phyloP scores from a whole-genome alignment of 2,113 vertebrate species.

The Melanerpes aurifrons region DNA sequence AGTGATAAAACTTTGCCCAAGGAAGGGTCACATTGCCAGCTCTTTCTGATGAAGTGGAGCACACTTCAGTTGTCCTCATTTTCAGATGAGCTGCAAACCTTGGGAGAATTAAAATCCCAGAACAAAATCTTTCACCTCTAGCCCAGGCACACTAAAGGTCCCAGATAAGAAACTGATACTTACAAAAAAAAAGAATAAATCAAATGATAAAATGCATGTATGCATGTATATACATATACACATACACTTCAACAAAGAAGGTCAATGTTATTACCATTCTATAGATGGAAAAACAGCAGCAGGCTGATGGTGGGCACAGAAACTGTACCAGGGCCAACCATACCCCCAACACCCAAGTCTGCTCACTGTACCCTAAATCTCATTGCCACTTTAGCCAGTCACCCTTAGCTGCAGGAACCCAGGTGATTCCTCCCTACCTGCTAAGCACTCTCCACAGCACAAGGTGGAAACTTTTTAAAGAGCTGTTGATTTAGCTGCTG shows the following conservation, averaged over 20 bases:
- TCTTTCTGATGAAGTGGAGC: conserved; percentile 21
- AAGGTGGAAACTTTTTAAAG: background rate
- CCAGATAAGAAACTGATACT: background rate
- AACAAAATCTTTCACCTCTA: conserved; percentile 7
- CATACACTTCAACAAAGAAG: background rate
- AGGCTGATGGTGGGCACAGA: background rate
- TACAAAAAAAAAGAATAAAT: background rate
- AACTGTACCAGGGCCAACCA: background rate
- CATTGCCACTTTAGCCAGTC: background rate
- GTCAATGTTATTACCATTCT: background rate
- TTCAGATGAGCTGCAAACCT: conserved; percentile 5
- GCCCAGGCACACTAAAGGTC: background rate
- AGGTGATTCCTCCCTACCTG: background rate
- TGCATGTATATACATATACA: background rate
- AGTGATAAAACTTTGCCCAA: conserved; percentile 14
- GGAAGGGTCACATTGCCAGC: conserved; percentile 33
- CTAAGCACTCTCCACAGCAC: background rate
- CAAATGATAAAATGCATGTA: background rate
- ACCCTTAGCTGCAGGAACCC: background rate
- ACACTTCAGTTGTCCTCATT: conserved; percentile 18
- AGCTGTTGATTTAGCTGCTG: background rate
- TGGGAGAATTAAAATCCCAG: background rate
- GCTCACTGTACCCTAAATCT: background rate
- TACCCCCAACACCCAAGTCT: background rate
- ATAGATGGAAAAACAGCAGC: background rate